Conservation (phyloP, 1,140 invertebrate genomes). For the Bathynomus jamesi region DNA sequence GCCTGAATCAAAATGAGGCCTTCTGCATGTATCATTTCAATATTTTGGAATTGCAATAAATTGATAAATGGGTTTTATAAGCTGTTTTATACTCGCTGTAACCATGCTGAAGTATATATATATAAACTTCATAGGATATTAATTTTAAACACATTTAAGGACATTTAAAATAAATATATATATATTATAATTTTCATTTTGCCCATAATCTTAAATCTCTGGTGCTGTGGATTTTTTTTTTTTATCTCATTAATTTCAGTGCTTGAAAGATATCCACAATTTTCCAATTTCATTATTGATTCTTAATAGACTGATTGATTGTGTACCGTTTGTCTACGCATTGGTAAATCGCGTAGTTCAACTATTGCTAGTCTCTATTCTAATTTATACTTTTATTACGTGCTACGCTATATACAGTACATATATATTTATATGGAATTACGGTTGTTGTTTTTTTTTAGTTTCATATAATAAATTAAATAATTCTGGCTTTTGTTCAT, state of each 20-base stretch:
- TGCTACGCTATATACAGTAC: not conserved
- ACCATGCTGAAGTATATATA: not conserved
- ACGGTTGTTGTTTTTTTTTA: not conserved
- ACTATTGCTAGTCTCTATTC: not conserved
- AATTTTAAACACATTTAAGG: constrained; percentile 2
- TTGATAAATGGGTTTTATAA: not conserved
- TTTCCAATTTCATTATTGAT: too few species aligned
- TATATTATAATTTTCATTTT: not conserved
- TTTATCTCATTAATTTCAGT: not conserved
- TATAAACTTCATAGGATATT: too few species aligned
- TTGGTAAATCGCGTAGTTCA: not conserved
- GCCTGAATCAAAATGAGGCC: too few species aligned
- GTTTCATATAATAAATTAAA: not conserved
- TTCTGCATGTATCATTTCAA: too few species aligned
- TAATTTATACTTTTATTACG: not conserved
- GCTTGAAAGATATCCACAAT: too few species aligned
- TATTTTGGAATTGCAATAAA: too few species aligned
- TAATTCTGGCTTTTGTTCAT: not conserved
- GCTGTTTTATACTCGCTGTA: not conserved
- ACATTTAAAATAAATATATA: not conserved
- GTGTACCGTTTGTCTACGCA: too few species aligned
- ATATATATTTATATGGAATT: constrained; percentile 5
- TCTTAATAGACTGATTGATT: too few species aligned
- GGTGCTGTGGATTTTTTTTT: not conserved
- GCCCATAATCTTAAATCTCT: not conserved